Percentiles rank a stretch among this genome's conserved stretches.
Evolutionary conservation across 1,140 invertebrate genomes (phyloP).

Genomic region (Centruroides vittatus): DNA sequence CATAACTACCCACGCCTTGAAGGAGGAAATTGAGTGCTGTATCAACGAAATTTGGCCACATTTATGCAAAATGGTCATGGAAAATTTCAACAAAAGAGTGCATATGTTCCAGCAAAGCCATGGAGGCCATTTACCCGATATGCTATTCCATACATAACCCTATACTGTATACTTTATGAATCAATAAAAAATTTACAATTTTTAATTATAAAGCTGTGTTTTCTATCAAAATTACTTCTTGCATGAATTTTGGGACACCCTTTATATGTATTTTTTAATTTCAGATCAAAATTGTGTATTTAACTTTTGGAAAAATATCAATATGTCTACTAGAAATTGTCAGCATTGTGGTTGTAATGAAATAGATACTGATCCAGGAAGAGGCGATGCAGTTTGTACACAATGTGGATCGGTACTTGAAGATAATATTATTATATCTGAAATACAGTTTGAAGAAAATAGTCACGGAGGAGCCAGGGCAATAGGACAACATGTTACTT

Average conservation of each 20-base stretch:
- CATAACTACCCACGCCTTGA: conserved; percentile 4
- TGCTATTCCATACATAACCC: too few relatives aligned
- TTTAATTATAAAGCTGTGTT: too few relatives aligned
- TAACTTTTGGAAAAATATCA: too few relatives aligned
- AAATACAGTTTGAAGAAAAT: conserved; percentile 90
- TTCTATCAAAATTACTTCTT: too few relatives aligned
- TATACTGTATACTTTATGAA: too few relatives aligned
- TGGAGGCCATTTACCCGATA: conserved; percentile 1
- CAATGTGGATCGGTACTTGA: conserved; percentile 91
- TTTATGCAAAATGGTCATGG: not conserved
- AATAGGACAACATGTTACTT: conserved; percentile 73
- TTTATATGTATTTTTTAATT: too few relatives aligned
- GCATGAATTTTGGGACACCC: too few relatives aligned
- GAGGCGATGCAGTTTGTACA: conserved; percentile 92
- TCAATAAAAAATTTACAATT: too few relatives aligned
- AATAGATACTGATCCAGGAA: conserved; percentile 76
- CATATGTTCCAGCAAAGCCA: conserved; percentile 1
- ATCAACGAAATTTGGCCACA: conserved; percentile 11
- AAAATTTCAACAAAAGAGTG: not conserved
- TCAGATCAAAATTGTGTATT: too few relatives aligned
- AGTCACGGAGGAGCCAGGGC: conserved; percentile 63
- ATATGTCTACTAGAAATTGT: conserved; percentile 36
- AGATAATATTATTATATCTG: conserved; percentile 89
- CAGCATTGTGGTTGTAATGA: conserved; percentile 86
- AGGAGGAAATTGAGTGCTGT: conserved; percentile 7